phyloP scores from a whole-genome alignment of 1,140 invertebrate species.

The Nylanderia fulva region DNA sequence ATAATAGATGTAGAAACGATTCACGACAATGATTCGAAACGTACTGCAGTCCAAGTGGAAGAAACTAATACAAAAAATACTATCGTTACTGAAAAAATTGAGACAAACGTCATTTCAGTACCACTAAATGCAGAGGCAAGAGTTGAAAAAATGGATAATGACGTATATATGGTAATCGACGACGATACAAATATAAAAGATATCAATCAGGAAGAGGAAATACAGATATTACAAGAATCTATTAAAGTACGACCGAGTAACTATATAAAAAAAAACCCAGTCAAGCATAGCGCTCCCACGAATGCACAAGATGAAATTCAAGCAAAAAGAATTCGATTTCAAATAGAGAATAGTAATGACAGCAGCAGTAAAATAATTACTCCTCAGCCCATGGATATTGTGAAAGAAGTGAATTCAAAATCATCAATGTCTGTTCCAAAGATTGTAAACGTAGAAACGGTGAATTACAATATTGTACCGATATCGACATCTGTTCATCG shows the following conservation, averaged over 20 bases:
- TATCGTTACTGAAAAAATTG: background rate
- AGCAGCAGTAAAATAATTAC: conserved; percentile 8
- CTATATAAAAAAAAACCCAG: conserved; percentile 16
- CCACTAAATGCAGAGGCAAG: background rate
- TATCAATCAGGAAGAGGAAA: conserved; percentile 24
- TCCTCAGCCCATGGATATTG: background rate
- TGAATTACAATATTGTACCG: conserved; percentile 31
- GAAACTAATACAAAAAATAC: background rate
- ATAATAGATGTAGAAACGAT: background rate
- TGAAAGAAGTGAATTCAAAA: background rate
- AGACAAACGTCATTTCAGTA: background rate
- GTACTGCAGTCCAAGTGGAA: background rate
- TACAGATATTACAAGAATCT: background rate
- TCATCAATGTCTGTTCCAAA: background rate
- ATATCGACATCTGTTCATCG: background rate
- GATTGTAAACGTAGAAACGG: conserved; percentile 44
- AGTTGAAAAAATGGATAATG: conserved; percentile 6
- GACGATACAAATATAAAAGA: background rate
- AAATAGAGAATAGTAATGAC: background rate
- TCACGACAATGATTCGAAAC: background rate
- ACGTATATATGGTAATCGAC: conserved; percentile 11
- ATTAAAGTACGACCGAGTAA: conserved; percentile 17
- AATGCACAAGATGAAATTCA: conserved; percentile 47
- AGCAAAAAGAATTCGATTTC: conserved; percentile 26
- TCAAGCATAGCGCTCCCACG: conserved; percentile 17